Evolutionary conservation across 2,888 invertebrate genomes (phyloP), one percentile per base, ranked within the genome.

Genomic region (Archaeoteleia sp.): DNA sequence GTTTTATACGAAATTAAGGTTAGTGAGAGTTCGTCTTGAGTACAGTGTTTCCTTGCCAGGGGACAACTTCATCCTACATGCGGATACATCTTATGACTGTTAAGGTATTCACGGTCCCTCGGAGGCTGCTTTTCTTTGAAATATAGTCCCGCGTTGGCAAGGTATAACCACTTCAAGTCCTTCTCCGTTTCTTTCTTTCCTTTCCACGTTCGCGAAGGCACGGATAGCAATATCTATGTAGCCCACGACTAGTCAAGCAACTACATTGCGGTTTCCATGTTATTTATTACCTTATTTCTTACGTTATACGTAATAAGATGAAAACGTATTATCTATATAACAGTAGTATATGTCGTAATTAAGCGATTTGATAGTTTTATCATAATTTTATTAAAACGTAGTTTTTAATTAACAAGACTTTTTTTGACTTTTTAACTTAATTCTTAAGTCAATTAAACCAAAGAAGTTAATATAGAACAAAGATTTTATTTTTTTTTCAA

Each of bases 41-140:
- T 42, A 20, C 29, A 35, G 17, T 7, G 7, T 9, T n/a, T 37
- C 14, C 12, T 42, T 42, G 2, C 14, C 25, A n/a, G 25, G 42
- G 27, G 42, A 42, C 14, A 13, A 29, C 8, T 53, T 15, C 34
- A 40, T 40, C 45, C 17, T 17, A 14, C 12, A 27, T 13, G 45
- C 58, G 71, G 65, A 74, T 75, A 74, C 78, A 77, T 71, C 74
- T 81, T 82, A 79, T 77, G 79, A 79, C 80, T 82, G 79, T 82
- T 82, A 82, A 80, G 82, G 78, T 81, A 83, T 83, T 83, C 83
- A 83, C 81, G 77, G 74, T 78, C 74, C 82, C 82, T 73, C 72
- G 55, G 82, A 81, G 82, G 80, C 77, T 72, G 71, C 70, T 74
- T 74, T 75, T 74, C 77, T 81, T 81, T 83, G 81, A 81, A 81